A percentile compares a stretch with the other conserved stretches of the same genome.
phyloP scores from a whole-genome alignment of 2,113 vertebrate genomes.

The Pituophis catenifer region DNA sequence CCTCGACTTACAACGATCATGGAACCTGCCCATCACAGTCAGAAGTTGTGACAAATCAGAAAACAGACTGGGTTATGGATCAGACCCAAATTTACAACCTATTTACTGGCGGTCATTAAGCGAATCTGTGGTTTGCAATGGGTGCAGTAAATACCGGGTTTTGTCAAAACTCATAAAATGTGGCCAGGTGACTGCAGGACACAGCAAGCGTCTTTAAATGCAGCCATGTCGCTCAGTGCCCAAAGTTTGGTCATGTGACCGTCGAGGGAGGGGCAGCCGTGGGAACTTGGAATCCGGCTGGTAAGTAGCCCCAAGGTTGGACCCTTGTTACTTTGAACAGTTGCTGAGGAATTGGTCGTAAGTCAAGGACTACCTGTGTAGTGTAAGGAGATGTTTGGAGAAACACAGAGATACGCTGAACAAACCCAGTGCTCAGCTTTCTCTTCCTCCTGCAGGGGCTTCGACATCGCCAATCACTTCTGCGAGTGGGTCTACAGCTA shows the following conservation, averaged over 20 bases:
- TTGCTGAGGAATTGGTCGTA: not conserved
- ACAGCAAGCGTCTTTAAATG: not conserved
- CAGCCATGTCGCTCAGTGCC: not conserved
- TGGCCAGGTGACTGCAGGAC: too few species aligned
- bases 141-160: not conserved
- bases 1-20: not conserved
- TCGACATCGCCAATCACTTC: conserved; percentile 92
- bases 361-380: too few species aligned
- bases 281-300: not conserved
- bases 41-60: not conserved
- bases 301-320: not conserved
- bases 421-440: not conserved
- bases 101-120: not conserved
- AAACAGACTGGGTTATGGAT: not conserved
- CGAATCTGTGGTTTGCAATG: too few species aligned
- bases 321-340: not conserved
- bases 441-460: conserved; percentile 74
- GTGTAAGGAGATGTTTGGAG: too few species aligned
- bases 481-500: conserved; percentile 94
- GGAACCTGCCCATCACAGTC: not conserved
- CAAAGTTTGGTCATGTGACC: too few species aligned
- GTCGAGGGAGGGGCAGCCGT: not conserved
- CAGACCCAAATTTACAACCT: not conserved
- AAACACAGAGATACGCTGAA: not conserved
- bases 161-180: not conserved